These are phyloP conservation scores for Chaunax sp. DNA, from an alignment of 2,797 vertebrate species.

Conservation along the genomic window DNA sequence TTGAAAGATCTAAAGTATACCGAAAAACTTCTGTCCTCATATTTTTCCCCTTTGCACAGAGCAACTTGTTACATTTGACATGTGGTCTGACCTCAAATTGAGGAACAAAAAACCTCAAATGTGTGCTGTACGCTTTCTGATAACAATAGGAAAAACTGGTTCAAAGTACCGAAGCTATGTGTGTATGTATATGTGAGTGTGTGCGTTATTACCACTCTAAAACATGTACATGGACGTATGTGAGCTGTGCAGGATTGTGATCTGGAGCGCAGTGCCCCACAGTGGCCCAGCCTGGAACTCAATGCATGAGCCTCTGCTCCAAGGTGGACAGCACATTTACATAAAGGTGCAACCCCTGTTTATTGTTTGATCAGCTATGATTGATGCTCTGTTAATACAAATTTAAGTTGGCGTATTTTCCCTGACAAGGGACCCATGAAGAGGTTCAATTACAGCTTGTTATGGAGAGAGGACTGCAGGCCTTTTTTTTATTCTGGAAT, in stretches of 20 bases:
- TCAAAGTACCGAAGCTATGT: not conserved
- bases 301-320: slow-evolving; percentile 57
- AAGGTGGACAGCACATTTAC: slow-evolving; percentile 71
- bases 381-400: slow-evolving; percentile 94
- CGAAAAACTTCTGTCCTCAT: not conserved
- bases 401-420: slow-evolving; percentile 93
- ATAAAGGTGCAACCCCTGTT: slow-evolving; percentile 88
- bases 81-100: not conserved
- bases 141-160: not conserved
- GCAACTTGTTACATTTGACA: not conserved
- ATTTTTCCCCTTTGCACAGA: not conserved
- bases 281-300: slow-evolving; percentile 78
- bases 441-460: slow-evolving; percentile 97
- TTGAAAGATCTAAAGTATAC: not conserved
- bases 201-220: slow-evolving; percentile 21
- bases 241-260: slow-evolving; percentile 58
- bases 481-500: slow-evolving; percentile 85
- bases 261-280: slow-evolving; percentile 91
- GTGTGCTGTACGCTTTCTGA: not conserved
- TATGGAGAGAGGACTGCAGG: slow-evolving; percentile 89
- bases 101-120: not conserved
- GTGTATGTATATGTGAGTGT: slow-evolving; percentile 5
- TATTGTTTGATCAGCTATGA: slow-evolving; percentile 95
- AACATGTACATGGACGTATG: slow-evolving; percentile 16
- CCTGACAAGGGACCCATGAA: slow-evolving; percentile 94